These are phyloP conservation scores for Nymphalis io DNA, from an alignment of 1,140 invertebrate genomes.

Conservation along the genomic window DNA sequence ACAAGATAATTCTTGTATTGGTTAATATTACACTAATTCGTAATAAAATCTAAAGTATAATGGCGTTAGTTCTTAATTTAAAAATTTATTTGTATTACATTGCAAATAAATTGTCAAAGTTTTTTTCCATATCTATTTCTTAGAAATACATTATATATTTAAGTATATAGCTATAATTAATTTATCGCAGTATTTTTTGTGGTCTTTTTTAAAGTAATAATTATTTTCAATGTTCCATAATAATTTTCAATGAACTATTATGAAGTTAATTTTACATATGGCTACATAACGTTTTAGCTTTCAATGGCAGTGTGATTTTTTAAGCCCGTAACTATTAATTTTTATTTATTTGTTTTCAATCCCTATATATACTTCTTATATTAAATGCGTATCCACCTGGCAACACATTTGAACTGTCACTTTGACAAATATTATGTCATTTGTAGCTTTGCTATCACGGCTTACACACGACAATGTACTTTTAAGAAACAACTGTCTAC, in stretches of 20 bases:
- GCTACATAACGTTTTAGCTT: background rate
- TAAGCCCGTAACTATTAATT: background rate
- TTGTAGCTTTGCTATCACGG: background rate
- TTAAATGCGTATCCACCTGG: conserved; percentile 18
- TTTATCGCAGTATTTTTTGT: conserved; percentile 20
- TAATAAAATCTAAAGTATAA: background rate
- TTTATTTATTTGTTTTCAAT: conserved; percentile 3
- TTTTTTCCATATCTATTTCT: background rate
- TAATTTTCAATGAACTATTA: conserved; percentile 7
- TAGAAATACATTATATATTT: background rate
- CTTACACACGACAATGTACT: background rate
- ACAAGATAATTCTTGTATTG: no score
- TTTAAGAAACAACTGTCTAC: conserved; percentile 10
- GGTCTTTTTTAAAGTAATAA: background rate
- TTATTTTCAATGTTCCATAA: background rate
- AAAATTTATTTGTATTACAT: background rate
- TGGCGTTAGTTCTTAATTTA: conserved; percentile 4
- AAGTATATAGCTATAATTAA: conserved; percentile 5
- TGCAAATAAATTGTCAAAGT: conserved; percentile 3
- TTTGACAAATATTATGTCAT: background rate
- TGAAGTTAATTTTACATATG: background rate
- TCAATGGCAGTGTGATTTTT: conserved; percentile 9
- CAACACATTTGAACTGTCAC: conserved; percentile 8
- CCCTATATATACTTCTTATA: conserved; percentile 10
- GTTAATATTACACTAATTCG: no score